A percentile compares a stretch with the other conserved stretches of the same genome.
These are phyloP conservation scores for Diadema setosum DNA, from an alignment of 35 echinoderm and acorn worm genomes.

Conservation along the genomic window DNA sequence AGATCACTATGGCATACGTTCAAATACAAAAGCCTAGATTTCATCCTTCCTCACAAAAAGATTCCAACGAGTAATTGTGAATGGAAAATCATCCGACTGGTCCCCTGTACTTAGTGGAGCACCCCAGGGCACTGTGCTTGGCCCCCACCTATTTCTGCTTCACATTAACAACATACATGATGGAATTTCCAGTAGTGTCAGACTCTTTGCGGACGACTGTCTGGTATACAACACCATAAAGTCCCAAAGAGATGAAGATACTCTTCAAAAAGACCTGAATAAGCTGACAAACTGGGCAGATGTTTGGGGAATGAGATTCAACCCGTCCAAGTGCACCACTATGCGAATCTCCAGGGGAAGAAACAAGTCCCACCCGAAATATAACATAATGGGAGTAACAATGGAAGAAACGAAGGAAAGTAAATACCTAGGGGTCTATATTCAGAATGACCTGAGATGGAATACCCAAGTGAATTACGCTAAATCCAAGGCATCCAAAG, in stretches of 20 bases:
- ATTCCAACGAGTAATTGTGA: background rate
- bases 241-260: background rate
- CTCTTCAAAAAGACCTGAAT: background rate
- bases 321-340: slow-evolving; percentile 4
- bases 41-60: background rate
- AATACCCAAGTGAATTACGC: background rate
- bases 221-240: background rate
- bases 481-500: background rate
- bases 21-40: background rate
- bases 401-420: background rate
- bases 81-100: background rate
- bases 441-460: background rate
- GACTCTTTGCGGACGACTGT: background rate
- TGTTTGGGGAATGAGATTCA: background rate
- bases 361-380: background rate
- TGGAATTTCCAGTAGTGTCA: background rate
- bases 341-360: background rate
- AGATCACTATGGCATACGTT: background rate
- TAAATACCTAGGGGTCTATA: background rate
- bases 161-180: background rate
- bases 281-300: background rate
- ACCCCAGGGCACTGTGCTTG: background rate
- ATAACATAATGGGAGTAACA: no score
- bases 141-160: background rate
- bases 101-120: background rate